Evolutionary conservation across 2,797 vertebrate genomes (phyloP).

Genomic region (Sebastes hopkinsi): DNA sequence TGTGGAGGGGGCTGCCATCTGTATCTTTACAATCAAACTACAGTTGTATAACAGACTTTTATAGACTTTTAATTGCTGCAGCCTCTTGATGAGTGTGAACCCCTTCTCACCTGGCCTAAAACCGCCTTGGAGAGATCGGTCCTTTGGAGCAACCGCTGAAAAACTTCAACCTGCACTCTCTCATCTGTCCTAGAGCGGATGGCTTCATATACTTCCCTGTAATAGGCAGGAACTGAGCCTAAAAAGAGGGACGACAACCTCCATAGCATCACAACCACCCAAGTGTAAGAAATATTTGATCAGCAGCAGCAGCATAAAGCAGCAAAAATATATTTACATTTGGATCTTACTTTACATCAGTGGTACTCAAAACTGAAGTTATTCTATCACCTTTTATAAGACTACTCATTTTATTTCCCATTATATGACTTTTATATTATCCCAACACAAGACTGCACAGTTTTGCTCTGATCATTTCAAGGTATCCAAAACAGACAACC

Average conservation of each 20-base stretch:
- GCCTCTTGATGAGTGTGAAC: neutral
- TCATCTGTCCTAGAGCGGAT: constrained; percentile 81
- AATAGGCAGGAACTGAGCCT: constrained; percentile 87
- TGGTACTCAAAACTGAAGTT: neutral
- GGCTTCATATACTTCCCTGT: constrained; percentile 85
- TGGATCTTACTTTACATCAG: neutral
- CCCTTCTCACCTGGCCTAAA: constrained; percentile 77
- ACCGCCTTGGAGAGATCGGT: constrained; percentile 73
- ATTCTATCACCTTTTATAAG: neutral
- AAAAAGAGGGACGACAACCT: constrained; percentile 54
- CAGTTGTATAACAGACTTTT: neutral
- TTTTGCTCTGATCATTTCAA: neutral
- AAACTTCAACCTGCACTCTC: constrained; percentile 80
- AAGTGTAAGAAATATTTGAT: neutral
- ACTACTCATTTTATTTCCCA: neutral
- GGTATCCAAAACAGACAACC: neutral
- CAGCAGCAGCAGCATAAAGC: neutral
- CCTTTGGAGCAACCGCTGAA: constrained; percentile 81
- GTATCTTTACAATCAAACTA: neutral
- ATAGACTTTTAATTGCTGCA: neutral
- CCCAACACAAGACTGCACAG: neutral
- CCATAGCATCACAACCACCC: constrained; percentile 15
- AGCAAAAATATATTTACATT: neutral
- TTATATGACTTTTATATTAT: constrained; percentile 32
- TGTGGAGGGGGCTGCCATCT: neutral